A percentile compares a stretch with the other conserved stretches of the same genome.
These are phyloP conservation scores for Notocelia uddmanniana DNA, from an alignment of 2,888 invertebrate genomes.

Conservation along the genomic window DNA sequence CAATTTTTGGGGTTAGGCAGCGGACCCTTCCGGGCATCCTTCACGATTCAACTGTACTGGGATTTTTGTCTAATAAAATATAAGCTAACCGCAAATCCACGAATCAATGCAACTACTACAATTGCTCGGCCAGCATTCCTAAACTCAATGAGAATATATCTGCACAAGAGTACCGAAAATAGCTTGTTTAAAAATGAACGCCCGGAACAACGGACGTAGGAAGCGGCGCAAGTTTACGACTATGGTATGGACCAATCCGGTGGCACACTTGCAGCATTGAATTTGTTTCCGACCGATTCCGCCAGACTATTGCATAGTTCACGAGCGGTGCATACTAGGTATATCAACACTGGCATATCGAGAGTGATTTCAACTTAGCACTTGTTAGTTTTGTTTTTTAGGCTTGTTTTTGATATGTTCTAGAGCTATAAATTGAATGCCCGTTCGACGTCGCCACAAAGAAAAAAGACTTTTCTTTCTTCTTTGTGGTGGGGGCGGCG, in stretches of 20 bases:
- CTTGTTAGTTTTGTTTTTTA: slow-evolving; percentile 7
- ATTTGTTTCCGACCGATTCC: slow-evolving; percentile 73
- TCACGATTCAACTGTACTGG: too few relatives aligned
- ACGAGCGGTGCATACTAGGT: slow-evolving; percentile 67
- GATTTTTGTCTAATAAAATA: too few relatives aligned
- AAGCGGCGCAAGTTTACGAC: slow-evolving; percentile 72
- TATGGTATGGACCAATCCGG: slow-evolving; percentile 67
- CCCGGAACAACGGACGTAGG: slow-evolving; percentile 64
- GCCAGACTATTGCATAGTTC: slow-evolving; percentile 69
- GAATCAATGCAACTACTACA: background rate
- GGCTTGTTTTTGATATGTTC: background rate
- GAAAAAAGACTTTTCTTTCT: too few relatives aligned
- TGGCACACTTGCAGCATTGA: slow-evolving; percentile 62
- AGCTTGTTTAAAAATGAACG: slow-evolving; percentile 75
- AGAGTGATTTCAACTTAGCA: slow-evolving; percentile 59
- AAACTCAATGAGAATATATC: slow-evolving; percentile 59
- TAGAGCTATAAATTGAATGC: background rate
- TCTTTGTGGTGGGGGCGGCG: too few relatives aligned
- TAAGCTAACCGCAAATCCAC: background rate
- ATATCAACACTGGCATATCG: slow-evolving; percentile 63
- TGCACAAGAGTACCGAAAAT: slow-evolving; percentile 62
- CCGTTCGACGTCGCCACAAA: too few relatives aligned
- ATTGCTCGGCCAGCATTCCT: slow-evolving; percentile 51
- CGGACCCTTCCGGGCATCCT: too few relatives aligned
- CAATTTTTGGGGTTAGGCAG: too few relatives aligned